Conservation (phyloP, 2,888 invertebrate species). For the Drosophila atroscutellata region DNA sequence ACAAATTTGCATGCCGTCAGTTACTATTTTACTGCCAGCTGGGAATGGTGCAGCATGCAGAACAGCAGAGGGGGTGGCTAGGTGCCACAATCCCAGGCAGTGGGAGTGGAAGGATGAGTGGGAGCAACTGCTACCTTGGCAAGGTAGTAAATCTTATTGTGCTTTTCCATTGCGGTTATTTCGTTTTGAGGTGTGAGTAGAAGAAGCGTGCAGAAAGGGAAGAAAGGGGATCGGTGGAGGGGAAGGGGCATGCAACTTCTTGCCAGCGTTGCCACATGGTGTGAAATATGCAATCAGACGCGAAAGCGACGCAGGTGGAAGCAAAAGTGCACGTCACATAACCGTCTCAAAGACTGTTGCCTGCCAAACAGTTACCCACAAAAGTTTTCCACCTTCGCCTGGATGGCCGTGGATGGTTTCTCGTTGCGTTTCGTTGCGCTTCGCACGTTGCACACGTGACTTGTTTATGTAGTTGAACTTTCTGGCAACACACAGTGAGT, state of each 20-base stretch:
- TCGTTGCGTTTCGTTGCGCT: slow-evolving; percentile 68
- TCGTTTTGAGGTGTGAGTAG: slow-evolving; percentile 22
- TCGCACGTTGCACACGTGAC: slow-evolving; percentile 81
- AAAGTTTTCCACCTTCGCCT: slow-evolving; percentile 47
- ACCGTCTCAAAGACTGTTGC: slow-evolving; percentile 38
- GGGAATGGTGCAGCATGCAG: slow-evolving; percentile 47
- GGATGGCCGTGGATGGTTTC: slow-evolving; percentile 4
- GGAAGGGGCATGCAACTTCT: slow-evolving; percentile 26
- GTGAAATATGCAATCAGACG: slow-evolving; percentile 71
- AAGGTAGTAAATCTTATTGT: slow-evolving; percentile 78
- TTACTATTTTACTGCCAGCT: slow-evolving; percentile 81
- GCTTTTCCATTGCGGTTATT: slow-evolving; percentile 71
- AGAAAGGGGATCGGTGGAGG: neutral
- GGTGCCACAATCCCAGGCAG: neutral
- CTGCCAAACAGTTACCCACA: slow-evolving; percentile 39
- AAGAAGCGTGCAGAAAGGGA: neutral
- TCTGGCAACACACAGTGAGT: slow-evolving; percentile 10
- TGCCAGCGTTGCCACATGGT: slow-evolving; percentile 78
- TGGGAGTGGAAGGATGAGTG: neutral
- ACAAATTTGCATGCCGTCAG: slow-evolving; percentile 80
- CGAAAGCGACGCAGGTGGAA: slow-evolving; percentile 39
- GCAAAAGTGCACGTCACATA: slow-evolving; percentile 70
- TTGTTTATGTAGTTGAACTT: slow-evolving; percentile 82
- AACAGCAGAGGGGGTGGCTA: slow-evolving; percentile 3
- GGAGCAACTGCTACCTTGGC: slow-evolving; percentile 25